phyloP scores from a whole-genome alignment of 2,113 vertebrate species.

The Chunga burmeisteri region DNA sequence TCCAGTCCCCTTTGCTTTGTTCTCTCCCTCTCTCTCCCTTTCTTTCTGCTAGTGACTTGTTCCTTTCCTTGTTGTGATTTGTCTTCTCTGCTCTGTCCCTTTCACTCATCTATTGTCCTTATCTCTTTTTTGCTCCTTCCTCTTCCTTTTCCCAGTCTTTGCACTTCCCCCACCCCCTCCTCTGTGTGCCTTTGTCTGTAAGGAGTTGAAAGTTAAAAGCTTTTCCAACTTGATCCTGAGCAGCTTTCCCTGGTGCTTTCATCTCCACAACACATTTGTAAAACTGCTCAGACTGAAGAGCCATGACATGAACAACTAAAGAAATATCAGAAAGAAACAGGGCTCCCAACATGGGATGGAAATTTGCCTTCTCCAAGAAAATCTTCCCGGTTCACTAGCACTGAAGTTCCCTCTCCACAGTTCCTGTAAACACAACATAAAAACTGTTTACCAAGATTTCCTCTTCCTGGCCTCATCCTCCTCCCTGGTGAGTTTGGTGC shows the following conservation, averaged over 20 bases:
- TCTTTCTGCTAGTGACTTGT: constrained; percentile 36
- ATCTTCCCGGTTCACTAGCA: background rate
- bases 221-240: constrained; percentile 78
- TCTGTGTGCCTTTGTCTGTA: constrained; percentile 60
- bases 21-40: constrained; percentile 8
- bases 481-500: background rate
- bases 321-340: constrained; percentile 51
- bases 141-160: constrained; percentile 13
- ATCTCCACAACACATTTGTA: constrained; percentile 76
- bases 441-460: background rate
- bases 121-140: constrained; percentile 24
- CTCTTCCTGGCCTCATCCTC: background rate
- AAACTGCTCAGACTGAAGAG: constrained; percentile 74
- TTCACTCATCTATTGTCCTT: constrained; percentile 22
- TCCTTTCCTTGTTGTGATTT: constrained; percentile 43
- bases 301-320: constrained; percentile 71
- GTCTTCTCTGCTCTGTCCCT: constrained; percentile 31
- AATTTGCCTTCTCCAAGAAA: background rate
- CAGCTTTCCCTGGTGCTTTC: constrained; percentile 72
- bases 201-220: constrained; percentile 78
- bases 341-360: background rate
- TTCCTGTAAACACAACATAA: background rate
- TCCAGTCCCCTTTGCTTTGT: constrained; percentile 23
- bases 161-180: background rate
- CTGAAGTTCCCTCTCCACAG: background rate